Evolutionary conservation across 2,888 invertebrate genomes (phyloP), one percentile per base, ranked within the genome.

Genomic region (Caenorhabditis sulstoni): DNA sequence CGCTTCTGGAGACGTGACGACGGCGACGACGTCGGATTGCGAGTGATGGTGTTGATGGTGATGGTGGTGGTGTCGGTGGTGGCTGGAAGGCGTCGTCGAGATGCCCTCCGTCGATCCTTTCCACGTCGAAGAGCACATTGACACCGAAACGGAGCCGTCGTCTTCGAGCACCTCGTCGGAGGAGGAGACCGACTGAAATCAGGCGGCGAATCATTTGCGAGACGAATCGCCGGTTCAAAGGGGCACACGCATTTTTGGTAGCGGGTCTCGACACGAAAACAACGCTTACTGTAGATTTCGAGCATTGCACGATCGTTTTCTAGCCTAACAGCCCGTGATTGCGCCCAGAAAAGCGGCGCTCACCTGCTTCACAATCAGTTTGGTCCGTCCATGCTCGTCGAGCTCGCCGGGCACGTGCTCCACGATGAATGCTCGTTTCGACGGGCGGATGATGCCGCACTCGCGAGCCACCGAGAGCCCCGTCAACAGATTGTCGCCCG

Each of bases 401-500:
- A 71, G 44, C 58, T 83, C 79, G 9, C 68, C 79, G 11, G 79
- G 62, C 3, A 73, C 52, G 61, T 85, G 83, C 22, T 85, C 85
- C 20, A 83, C 55, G 2, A 85, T 45, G 45, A 86, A 89, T 5
- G 88, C 85, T 49, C 86, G 59, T 59, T 86, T 87, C 45, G 81
- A 77, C 7, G 88, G 87, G 20, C 87, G 68, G 29, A 89, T 87
- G 52, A 89, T 90, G 61, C 93, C 93, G 90, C 96, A 96, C 84
- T 96, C 95, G 79, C 95, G 93, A 0, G 95, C 96, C 52, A 97
- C 96, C 83, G 95, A 95, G 88, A 96, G 93, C 0, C 96, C 96
- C 1, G 96, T 96, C 92, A 95, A 93, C 89, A 96, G 94, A 91
- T 96, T 96, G 91, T 97, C 96, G 65, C 92, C 97, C 29, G 98